Evolutionary conservation across 2,888 invertebrate genomes (phyloP).

Genomic region (Nysson spinosus): DNA sequence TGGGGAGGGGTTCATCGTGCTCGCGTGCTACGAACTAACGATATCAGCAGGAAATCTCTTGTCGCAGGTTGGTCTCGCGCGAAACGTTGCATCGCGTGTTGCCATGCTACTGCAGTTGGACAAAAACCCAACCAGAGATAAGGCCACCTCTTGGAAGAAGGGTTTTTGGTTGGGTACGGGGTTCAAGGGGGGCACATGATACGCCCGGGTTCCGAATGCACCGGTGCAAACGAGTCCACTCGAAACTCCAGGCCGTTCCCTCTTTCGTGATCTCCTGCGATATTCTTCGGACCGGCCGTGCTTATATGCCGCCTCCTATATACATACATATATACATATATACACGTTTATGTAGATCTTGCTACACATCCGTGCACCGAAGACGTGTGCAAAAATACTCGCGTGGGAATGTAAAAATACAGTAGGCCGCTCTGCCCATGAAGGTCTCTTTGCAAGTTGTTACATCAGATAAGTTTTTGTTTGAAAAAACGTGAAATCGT

Average conservation of each 20-base stretch:
- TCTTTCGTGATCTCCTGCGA: conserved; percentile 60
- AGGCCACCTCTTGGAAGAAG: conserved; percentile 58
- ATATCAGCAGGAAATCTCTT: conserved; percentile 71
- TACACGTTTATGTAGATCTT: conserved; percentile 46
- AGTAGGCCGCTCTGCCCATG: neutral
- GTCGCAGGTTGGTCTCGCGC: conserved; percentile 67
- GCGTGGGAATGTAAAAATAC: conserved; percentile 48
- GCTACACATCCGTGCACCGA: conserved; percentile 4
- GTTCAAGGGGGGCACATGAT: conserved; percentile 23
- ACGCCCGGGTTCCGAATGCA: conserved; percentile 47
- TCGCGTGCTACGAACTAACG: conserved; percentile 64
- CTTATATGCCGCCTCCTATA: conserved; percentile 23
- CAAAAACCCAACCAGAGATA: conserved; percentile 69
- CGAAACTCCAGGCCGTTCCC: conserved; percentile 46
- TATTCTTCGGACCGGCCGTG: conserved; percentile 39
- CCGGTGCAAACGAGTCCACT: conserved; percentile 55
- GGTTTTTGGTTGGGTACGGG: conserved; percentile 31
- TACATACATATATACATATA: neutral
- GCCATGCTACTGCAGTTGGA: conserved; percentile 65
- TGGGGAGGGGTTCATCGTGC: conserved; percentile 31
- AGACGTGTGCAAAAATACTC: conserved; percentile 38
- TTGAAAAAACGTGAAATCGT: neutral
- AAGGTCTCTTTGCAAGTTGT: conserved; percentile 5
- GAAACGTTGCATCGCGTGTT: conserved; percentile 71
- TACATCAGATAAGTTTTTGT: conserved; percentile 37